Percentiles rank a stretch among this genome's conserved stretches.
These are phyloP conservation scores for Cavia aperea DNA, from an alignment of 2,113 vertebrate species.

Conservation along the genomic window DNA sequence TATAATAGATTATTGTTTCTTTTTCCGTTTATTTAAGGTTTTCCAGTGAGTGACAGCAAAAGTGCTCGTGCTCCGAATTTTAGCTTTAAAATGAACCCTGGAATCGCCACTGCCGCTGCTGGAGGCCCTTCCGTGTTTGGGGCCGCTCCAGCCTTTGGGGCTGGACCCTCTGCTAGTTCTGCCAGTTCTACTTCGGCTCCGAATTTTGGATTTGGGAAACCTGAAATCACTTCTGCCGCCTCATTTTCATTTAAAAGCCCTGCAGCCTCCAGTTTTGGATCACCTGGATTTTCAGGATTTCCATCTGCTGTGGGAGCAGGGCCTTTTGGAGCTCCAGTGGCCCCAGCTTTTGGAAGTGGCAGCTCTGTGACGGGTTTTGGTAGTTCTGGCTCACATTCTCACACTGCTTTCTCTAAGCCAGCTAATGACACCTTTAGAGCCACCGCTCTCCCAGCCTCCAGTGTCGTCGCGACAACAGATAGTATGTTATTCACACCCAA, in stretches of 20 bases:
- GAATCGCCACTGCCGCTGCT: conserved; percentile 61
- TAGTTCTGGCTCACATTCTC: conserved; percentile 27
- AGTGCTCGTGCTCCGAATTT: conserved; percentile 70
- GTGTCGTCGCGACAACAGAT: conserved; percentile 38
- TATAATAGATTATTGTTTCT: background rate
- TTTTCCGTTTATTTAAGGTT: conserved; percentile 71
- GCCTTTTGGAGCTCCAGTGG: background rate
- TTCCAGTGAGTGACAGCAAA: conserved; percentile 68
- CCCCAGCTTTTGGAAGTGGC: conserved; percentile 59
- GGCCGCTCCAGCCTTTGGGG: conserved; percentile 62
- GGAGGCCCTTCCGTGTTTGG: conserved; percentile 71
- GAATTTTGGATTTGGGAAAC: conserved; percentile 64
- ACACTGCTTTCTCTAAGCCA: conserved; percentile 60
- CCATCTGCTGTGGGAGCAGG: conserved; percentile 54
- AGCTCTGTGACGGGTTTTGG: background rate
- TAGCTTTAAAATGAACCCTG: conserved; percentile 79
- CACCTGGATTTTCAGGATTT: conserved; percentile 70
- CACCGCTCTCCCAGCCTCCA: conserved; percentile 2
- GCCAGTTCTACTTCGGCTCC: conserved; percentile 36
- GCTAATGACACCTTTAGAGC: conserved; percentile 46
- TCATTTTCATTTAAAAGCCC: conserved; percentile 77
- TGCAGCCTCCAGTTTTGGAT: conserved; percentile 61
- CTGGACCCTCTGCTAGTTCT: background rate
- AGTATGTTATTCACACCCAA: conserved; percentile 80
- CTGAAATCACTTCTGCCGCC: conserved; percentile 55